Conservation (phyloP, 1,140 invertebrate species). For the Platorchestia sp. region DNA sequence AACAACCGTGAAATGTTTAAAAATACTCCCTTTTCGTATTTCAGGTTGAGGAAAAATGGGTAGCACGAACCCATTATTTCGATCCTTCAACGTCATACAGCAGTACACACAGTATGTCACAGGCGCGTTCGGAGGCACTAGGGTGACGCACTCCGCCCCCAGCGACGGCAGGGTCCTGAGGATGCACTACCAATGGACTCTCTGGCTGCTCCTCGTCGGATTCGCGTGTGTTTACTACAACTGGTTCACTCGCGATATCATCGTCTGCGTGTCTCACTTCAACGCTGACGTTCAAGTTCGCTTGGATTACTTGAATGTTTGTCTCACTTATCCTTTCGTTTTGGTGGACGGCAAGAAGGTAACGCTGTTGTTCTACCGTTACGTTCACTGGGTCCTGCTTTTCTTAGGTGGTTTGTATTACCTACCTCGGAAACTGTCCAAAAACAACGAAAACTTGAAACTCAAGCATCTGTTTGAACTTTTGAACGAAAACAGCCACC, state of each 20-base stretch:
- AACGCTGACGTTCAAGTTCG: slow-evolving; percentile 55
- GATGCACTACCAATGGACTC: slow-evolving; percentile 58
- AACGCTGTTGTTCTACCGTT: slow-evolving; percentile 43
- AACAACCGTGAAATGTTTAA: too few species aligned
- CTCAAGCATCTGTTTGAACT: slow-evolving; percentile 47
- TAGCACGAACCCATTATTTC: neutral
- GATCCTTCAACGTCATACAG: slow-evolving; percentile 52
- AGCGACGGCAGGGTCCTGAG: slow-evolving; percentile 52
- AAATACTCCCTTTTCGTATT: neutral
- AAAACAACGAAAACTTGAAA: slow-evolving; percentile 45
- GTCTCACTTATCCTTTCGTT: slow-evolving; percentile 45
- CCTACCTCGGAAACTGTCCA: slow-evolving; percentile 54
- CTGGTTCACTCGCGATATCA: slow-evolving; percentile 48
- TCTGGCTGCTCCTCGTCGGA: slow-evolving; percentile 49
- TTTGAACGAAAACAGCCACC: neutral
- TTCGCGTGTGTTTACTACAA: slow-evolving; percentile 46
- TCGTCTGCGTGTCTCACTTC: slow-evolving; percentile 48
- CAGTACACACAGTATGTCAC: neutral
- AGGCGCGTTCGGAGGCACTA: neutral
- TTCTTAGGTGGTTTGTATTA: slow-evolving; percentile 29
- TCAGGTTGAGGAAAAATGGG: neutral
- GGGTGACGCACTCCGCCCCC: neutral
- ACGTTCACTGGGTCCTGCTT: slow-evolving; percentile 53
- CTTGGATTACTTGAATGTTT: slow-evolving; percentile 46
- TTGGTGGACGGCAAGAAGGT: neutral